These are phyloP conservation scores for Pterocles orientalis DNA, from an alignment of 2,113 vertebrate species.

Conservation along the genomic window DNA sequence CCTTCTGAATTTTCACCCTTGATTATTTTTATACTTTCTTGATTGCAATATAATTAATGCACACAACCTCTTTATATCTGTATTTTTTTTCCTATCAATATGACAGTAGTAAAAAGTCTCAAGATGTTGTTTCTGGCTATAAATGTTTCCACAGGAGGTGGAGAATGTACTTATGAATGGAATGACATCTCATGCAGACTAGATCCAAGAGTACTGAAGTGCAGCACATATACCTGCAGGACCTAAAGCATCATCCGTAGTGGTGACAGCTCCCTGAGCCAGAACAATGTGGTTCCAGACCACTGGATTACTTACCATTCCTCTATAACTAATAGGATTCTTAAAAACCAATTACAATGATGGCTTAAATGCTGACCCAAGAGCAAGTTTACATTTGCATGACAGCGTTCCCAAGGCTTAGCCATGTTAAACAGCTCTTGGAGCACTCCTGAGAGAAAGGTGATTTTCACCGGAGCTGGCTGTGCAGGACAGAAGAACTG, in stretches of 20 bases:
- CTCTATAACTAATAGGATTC: background rate
- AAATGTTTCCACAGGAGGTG: background rate
- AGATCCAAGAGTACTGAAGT: background rate
- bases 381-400: background rate
- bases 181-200: background rate
- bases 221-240: background rate
- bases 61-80: background rate
- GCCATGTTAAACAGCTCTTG: background rate
- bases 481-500: background rate
- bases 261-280: background rate
- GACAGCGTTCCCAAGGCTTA: background rate
- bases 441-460: background rate
- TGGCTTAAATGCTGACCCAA: background rate
- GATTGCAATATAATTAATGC: background rate
- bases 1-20: background rate
- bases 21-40: slow-evolving; percentile 16
- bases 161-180: background rate
- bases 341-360: background rate
- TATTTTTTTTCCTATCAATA: background rate
- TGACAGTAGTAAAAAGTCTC: background rate
- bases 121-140: background rate
- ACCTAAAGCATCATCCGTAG: background rate
- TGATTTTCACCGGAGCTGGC: background rate
- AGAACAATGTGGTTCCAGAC: background rate
- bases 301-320: background rate